Percentiles rank a stretch among this genome's conserved stretches.
phyloP scores from a whole-genome alignment of 1,140 invertebrate genomes.

The Glossosoma conforme region DNA sequence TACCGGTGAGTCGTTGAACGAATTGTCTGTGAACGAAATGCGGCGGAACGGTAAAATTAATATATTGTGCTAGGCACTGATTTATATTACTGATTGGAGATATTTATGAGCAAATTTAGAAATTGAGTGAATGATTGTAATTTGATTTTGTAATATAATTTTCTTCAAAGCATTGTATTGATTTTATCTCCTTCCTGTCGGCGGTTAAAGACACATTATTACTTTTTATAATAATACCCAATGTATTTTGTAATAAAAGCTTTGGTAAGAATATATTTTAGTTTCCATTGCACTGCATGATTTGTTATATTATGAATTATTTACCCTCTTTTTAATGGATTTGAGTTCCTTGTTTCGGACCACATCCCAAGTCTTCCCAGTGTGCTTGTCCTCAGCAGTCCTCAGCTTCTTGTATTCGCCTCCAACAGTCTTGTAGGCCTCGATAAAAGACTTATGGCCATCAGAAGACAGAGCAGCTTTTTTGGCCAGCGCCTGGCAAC shows the following conservation, averaged over 20 bases:
- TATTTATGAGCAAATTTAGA: too few species aligned
- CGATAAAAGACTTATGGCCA: conserved; percentile 42
- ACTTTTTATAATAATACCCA: neutral
- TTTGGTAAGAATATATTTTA: neutral
- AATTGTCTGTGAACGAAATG: too few species aligned
- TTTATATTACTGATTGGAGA: too few species aligned
- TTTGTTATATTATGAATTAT: conserved; percentile 31
- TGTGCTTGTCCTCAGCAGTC: conserved; percentile 50
- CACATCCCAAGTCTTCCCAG: conserved; percentile 59
- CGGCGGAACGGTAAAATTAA: too few species aligned
- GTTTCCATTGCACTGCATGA: conserved; percentile 1
- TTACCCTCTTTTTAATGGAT: conserved; percentile 52
- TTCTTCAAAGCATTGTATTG: too few species aligned
- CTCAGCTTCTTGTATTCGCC: conserved; percentile 62
- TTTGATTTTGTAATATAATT: too few species aligned
- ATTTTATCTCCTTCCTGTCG: neutral
- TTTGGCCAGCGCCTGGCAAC: conserved; percentile 22
- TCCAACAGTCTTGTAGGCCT: conserved; percentile 51
- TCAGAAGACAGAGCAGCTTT: neutral
- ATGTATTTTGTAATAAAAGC: neutral
- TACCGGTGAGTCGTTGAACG: too few species aligned
- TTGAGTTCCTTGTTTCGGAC: conserved; percentile 54
- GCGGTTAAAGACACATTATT: neutral
- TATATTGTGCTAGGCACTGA: too few species aligned
- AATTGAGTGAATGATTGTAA: too few species aligned